phyloP scores from a whole-genome alignment of 2,888 invertebrate genomes.

The Heliconius sara region DNA sequence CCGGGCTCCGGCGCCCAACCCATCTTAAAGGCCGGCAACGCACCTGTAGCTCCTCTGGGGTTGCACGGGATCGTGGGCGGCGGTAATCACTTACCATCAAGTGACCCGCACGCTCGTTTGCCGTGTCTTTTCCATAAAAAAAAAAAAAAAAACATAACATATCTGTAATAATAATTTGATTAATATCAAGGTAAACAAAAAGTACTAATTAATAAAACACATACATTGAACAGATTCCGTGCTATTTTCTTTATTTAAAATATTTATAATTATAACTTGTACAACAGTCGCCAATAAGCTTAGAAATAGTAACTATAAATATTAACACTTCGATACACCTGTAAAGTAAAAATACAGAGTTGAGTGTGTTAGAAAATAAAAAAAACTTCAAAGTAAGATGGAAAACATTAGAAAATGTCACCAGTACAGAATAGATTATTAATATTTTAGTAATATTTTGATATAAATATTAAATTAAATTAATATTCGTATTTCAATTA shows the following conservation, averaged over 20 bases:
- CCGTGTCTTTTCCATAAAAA: no score
- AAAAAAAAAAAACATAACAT: no score
- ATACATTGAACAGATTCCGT: conserved; percentile 71
- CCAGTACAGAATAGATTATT: conserved; percentile 16
- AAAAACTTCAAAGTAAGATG: conserved; percentile 13
- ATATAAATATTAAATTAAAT: conserved; percentile 17
- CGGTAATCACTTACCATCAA: no score
- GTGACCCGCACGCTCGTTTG: no score
- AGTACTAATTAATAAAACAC: conserved; percentile 55
- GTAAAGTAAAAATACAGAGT: conserved; percentile 48
- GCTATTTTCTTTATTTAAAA: conserved; percentile 69
- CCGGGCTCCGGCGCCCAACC: no score
- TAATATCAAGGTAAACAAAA: background rate
- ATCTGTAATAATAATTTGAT: no score
- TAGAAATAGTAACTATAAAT: conserved; percentile 50
- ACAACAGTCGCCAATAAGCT: conserved; percentile 70
- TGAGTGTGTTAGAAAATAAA: conserved; percentile 40
- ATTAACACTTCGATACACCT: conserved; percentile 47
- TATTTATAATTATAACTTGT: conserved; percentile 63
- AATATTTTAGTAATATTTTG: conserved; percentile 7
- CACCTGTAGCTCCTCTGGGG: no score
- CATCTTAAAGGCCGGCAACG: no score
- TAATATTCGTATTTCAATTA: conserved; percentile 24
- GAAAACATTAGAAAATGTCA: conserved; percentile 26
- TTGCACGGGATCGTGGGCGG: no score